phyloP scores from a whole-genome alignment of 2,797 vertebrate genomes.

The Rhynchotus rufescens region DNA sequence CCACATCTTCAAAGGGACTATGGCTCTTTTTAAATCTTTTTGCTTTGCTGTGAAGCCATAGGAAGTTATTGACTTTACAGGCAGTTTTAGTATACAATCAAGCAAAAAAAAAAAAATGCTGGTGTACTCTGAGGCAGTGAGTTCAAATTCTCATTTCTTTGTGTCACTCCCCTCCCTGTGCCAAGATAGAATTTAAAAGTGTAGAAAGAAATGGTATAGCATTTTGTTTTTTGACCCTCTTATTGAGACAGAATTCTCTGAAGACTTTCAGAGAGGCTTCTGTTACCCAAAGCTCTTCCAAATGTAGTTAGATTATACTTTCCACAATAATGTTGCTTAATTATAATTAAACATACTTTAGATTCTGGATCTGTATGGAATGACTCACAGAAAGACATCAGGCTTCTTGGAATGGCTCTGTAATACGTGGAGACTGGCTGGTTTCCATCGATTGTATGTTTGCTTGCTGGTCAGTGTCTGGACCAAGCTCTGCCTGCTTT shows the following conservation, averaged over 20 bases:
- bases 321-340: conserved; percentile 14
- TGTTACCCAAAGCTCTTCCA: conserved; percentile 46
- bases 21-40: conserved; percentile 79
- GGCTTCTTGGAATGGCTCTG: conserved; percentile 9
- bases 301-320: conserved; percentile 31
- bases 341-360: conserved; percentile 20
- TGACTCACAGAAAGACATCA: background rate
- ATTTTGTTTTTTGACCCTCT: conserved; percentile 41
- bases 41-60: conserved; percentile 72
- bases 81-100: conserved; percentile 74
- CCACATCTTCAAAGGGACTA: conserved; percentile 78
- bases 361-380: background rate
- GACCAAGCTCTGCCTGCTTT: background rate
- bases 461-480: background rate
- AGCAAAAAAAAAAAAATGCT: conserved; percentile 57
- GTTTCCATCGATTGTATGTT: background rate
- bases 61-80: conserved; percentile 80
- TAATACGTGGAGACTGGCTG: background rate
- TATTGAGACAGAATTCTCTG: conserved; percentile 8
- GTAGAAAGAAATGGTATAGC: conserved; percentile 28
- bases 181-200: conserved; percentile 47
- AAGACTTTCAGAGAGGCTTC: conserved; percentile 43
- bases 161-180: conserved; percentile 34
- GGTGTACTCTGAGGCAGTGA: conserved; percentile 55
- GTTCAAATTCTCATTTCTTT: conserved; percentile 76